Percentiles rank a stretch among this genome's conserved stretches.
These are phyloP conservation scores for Calypte anna DNA, from an alignment of 2,113 vertebrate genomes.

Conservation along the genomic window DNA sequence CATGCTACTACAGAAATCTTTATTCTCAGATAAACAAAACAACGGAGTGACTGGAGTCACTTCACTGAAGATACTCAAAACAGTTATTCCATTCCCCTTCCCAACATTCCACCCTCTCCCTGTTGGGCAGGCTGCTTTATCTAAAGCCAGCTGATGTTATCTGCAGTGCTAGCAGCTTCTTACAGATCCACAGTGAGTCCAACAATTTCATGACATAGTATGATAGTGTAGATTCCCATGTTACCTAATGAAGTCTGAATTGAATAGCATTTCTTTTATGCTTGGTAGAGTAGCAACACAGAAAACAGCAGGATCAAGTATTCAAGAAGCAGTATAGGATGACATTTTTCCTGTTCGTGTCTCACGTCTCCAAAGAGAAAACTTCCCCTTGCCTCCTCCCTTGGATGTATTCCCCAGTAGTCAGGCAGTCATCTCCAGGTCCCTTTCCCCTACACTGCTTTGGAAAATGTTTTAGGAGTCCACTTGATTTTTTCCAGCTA, in stretches of 20 bases:
- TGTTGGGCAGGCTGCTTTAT: neutral
- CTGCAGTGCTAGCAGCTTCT: slow-evolving; percentile 2
- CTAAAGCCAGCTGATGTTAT: slow-evolving; percentile 50
- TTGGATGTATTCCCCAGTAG: neutral
- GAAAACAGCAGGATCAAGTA: neutral
- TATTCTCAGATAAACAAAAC: neutral
- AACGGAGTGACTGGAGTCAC: neutral
- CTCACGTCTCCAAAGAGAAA: slow-evolving; percentile 15
- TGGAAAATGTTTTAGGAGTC: slow-evolving; percentile 3
- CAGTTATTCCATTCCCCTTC: neutral
- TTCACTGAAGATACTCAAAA: neutral
- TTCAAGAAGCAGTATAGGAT: neutral
- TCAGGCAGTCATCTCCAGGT: neutral
- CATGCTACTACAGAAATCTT: neutral
- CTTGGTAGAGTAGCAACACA: neutral
- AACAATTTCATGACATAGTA: slow-evolving; percentile 3
- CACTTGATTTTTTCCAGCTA: slow-evolving; percentile 4
- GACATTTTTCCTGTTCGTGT: neutral
- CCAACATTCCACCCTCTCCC: neutral
- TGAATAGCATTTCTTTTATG: neutral
- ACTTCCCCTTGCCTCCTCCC: neutral
- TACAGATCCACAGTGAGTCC: neutral
- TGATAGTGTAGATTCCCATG: neutral
- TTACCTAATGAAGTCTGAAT: neutral
- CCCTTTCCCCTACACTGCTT: slow-evolving; percentile 8